Conservation (phyloP, 2,888 invertebrate genomes). For the Rosalia funebris region DNA sequence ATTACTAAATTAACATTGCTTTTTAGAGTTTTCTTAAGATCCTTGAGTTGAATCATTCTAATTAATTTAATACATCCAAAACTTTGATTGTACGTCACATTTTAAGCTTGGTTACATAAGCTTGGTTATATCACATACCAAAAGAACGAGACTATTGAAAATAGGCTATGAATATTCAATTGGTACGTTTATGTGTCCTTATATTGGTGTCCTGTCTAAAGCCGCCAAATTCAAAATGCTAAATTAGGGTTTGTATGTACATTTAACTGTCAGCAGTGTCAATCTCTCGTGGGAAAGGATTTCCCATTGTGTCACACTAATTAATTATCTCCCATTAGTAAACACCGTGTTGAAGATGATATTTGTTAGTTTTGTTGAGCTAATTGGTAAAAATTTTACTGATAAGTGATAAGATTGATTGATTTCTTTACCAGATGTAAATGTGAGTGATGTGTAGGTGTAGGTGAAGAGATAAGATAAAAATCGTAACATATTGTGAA, state of each 20-base stretch:
- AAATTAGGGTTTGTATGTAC: background rate
- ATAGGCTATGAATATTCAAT: no score
- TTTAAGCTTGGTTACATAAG: no score
- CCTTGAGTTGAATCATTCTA: no score
- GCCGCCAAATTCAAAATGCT: background rate
- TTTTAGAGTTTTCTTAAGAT: no score
- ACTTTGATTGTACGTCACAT: no score
- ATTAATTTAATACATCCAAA: no score
- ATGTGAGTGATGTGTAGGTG: conserved; percentile 22
- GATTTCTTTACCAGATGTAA: conserved; percentile 20
- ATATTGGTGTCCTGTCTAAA: background rate
- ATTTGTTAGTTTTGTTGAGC: background rate
- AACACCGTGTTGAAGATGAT: background rate
- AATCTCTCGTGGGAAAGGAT: background rate
- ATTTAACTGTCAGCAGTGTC: conserved; percentile 1
- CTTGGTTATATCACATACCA: no score
- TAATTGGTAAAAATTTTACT: background rate
- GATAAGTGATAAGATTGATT: conserved; percentile 11
- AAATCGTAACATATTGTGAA: conserved; percentile 1
- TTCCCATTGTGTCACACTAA: background rate
- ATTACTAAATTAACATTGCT: no score
- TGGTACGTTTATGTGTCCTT: background rate
- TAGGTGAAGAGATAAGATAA: conserved; percentile 20
- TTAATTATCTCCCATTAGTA: background rate
- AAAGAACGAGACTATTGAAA: no score